A percentile compares a stretch with the other conserved stretches of the same genome.
These are phyloP conservation scores for Bettongia penicillata DNA, from an alignment of 2,113 vertebrate genomes.

Conservation along the genomic window DNA sequence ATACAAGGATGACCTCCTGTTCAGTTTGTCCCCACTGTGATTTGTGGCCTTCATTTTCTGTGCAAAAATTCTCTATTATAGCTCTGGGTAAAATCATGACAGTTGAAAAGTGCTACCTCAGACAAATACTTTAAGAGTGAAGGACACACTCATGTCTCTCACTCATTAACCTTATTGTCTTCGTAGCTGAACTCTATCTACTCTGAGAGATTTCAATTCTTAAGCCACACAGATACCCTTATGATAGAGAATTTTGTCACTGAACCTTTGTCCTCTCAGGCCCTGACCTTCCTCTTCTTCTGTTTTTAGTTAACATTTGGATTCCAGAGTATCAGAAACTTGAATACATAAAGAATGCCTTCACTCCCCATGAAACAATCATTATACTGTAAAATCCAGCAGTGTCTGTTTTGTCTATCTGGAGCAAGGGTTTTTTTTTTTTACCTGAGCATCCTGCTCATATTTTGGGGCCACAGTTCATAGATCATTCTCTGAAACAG, in stretches of 20 bases:
- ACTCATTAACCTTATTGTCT: background rate
- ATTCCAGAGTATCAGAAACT: constrained; percentile 41
- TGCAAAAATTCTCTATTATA: background rate
- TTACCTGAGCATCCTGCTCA: constrained; percentile 69
- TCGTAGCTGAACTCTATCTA: constrained; percentile 9
- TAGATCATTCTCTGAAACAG: constrained; percentile 75
- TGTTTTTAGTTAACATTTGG: background rate
- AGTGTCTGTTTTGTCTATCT: constrained; percentile 59
- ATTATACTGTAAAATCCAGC: constrained; percentile 55
- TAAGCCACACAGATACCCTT: background rate
- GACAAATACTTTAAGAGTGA: background rate
- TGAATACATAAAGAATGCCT: constrained; percentile 30
- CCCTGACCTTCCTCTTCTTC: background rate
- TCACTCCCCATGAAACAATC: constrained; percentile 64
- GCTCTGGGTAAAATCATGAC: background rate
- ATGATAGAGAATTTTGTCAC: background rate
- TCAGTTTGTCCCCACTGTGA: background rate
- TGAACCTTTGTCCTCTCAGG: background rate
- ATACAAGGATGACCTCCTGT: background rate
- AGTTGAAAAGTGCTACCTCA: background rate
- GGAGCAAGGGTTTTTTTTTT: constrained; percentile 70
- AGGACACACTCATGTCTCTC: background rate
- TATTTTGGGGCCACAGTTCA: constrained; percentile 78
- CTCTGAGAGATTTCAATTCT: constrained; percentile 1
- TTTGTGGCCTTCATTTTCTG: background rate